Evolutionary conservation across 2,888 invertebrate species (phyloP), one percentile per base, ranked within the genome.

Genomic region (Mythimna albipuncta): DNA sequence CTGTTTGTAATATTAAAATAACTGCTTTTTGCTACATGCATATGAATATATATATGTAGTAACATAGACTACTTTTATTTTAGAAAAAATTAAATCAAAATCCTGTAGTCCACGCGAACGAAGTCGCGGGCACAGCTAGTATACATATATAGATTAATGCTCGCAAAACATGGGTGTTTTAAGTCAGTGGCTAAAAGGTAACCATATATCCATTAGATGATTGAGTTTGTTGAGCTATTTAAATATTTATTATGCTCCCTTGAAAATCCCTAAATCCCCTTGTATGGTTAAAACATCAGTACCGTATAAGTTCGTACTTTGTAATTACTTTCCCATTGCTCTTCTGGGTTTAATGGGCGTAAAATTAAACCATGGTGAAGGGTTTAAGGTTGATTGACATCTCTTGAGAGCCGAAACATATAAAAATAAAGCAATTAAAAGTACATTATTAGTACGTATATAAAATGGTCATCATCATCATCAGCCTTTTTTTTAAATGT

Each of bases 321-420:
- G 26, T 63, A 63, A 72, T 73, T 64, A 41, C 10, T 58, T 58
- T 16, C 7, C 58, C 32, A 64, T 64, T 32, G 13, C 6, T 2
- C 50, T 50, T 50, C 4, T 32, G 47, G 41, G 57, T 50, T 50
- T 57, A 57, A 47, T 47, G 11, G 32, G n/a, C 32, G 38, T 16
- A 21, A 41, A 71, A 32, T 41, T 41, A 41, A 16, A 62, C 35
- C 16, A 32, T n/a, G 16, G 26, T 62, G 4, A n/a, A 38, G 54
- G 21, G 10, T 19, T 16, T 4, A 21, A 11, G 26, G 19, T 55
- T 55, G 63, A 50, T 57, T 35, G 41, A 26, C 7, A n/a, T n/a
- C n/a, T 13, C 58, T 19, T 55, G 13, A n/a, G 35, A 10, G 13
- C 11, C 54, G 41, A 47, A 19, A 21, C 9, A 35, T 47, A 6